These are phyloP conservation scores for Emydoidea blandingii DNA, from an alignment of 2,797 vertebrate species.

Conservation along the genomic window DNA sequence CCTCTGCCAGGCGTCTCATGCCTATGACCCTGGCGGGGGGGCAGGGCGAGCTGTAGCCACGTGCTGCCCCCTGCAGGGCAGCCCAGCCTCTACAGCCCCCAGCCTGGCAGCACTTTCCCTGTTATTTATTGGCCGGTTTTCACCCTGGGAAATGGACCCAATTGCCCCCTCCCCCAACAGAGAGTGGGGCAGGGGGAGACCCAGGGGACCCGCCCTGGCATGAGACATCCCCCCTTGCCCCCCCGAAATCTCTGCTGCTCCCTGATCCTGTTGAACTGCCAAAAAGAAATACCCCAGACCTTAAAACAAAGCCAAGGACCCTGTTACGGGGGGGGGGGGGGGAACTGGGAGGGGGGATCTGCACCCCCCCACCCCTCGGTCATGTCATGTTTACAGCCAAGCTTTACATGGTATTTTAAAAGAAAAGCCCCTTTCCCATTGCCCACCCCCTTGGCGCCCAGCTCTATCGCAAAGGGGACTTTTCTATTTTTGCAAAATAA, in stretches of 20 bases:
- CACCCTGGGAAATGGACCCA: conserved; percentile 67
- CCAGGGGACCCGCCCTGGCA: conserved; percentile 55
- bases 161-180: not conserved
- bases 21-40: not conserved
- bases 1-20: not conserved
- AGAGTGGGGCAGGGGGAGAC: not conserved
- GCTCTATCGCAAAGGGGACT: conserved; percentile 74
- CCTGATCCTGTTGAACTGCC: conserved; percentile 76
- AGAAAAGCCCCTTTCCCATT: not conserved
- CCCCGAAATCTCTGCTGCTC: conserved; percentile 18
- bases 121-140: conserved; percentile 79
- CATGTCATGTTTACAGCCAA: conserved; percentile 77
- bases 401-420: conserved; percentile 28
- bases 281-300: conserved; percentile 64
- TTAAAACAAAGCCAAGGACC: conserved; percentile 52
- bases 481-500: conserved; percentile 84
- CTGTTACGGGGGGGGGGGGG: conserved; percentile 26
- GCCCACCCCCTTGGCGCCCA: not conserved
- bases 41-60: not conserved
- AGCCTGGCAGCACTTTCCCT: not conserved
- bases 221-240: conserved; percentile 50
- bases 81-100: not conserved
- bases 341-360: conserved; percentile 50
- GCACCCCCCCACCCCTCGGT: conserved; percentile 64
- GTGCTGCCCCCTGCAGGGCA: not conserved